Evolutionary conservation across 2,113 vertebrate genomes (phyloP).

Genomic region (Colossoma macropomum): DNA sequence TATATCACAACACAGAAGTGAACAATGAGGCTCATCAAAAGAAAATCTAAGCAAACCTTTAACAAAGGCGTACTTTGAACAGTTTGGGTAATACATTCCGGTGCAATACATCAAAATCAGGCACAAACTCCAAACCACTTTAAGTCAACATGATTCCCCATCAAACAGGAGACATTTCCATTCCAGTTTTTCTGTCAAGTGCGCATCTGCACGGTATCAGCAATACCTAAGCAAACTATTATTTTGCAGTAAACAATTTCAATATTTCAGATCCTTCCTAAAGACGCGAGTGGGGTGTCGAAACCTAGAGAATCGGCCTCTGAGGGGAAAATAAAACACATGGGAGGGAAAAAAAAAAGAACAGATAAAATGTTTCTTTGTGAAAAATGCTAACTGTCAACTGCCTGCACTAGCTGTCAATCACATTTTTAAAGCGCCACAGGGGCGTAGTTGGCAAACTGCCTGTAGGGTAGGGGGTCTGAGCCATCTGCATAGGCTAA

Average conservation of each 20-base stretch:
- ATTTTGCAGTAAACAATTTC: slow-evolving; percentile 7
- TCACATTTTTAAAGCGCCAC: not conserved
- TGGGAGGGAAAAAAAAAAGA: not conserved
- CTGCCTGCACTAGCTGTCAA: slow-evolving; percentile 2
- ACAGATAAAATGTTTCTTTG: slow-evolving; percentile 19
- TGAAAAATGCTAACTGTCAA: slow-evolving; percentile 23
- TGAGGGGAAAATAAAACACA: not conserved
- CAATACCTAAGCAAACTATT: not conserved
- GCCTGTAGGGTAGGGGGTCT: slow-evolving; percentile 32
- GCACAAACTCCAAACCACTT: too few species aligned
- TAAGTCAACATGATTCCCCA: too few species aligned
- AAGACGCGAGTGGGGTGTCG: not conserved
- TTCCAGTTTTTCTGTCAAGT: too few species aligned
- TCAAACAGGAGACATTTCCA: too few species aligned
- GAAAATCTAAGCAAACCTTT: too few species aligned
- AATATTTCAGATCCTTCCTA: not conserved
- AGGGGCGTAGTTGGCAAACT: slow-evolving; percentile 22
- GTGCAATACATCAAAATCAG: not conserved
- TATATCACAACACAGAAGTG: too few species aligned
- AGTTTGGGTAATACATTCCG: too few species aligned
- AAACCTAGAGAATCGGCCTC: not conserved
- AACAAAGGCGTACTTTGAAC: too few species aligned
- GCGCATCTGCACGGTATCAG: not conserved
- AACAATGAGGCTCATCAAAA: too few species aligned
- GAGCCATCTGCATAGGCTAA: slow-evolving; percentile 48